Evolutionary conservation across 37 sponge, comb jelly and placozoan species (phyloP), one percentile per base, ranked within the genome.

Genomic region (Aphrocallistes beatrix): DNA sequence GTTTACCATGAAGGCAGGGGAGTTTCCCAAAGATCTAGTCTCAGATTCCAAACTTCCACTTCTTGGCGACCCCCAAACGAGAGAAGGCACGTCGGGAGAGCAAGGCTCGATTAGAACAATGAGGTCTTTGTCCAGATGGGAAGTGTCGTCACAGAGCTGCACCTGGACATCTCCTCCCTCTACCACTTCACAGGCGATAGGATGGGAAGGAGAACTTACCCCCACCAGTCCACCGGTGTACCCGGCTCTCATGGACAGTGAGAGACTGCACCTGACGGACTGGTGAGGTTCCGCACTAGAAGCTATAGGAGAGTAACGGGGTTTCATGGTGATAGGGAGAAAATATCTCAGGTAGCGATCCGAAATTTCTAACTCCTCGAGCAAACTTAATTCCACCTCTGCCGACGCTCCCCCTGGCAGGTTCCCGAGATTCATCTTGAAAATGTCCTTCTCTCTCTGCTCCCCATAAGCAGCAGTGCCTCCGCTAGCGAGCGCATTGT

Each of bases 401-500:
- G 91, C 93, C 16, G 86, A 84, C 25, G 39, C 81, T 38, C 84
- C 47, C 9, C 89, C 87, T 48, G 93, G 91, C 37, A 93, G 88
- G 38, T 93, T 93, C 1, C 93, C 93, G 23, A 93, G 88, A 38
- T 81, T 39, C 38, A 93, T 83, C 82, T 88, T 88, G 88, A 94
- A 88, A 23, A 91, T 90, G 87, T 94, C 94, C 42, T 89, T 89
- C 0, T 49, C 49, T 83, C 86, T 87, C 82, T 94, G 89, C 82
- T 94, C 91, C 19, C 45, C 92, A 16, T 87, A 39, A 0, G 88
- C 88, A 38, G 94, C 94, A 60, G 92, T 89, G 36, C 38, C 39
- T 1, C 92, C 94, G 36, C 91, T 86, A 42, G 90, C 86, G 0
- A 92, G 81, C n/a, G 94, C 94, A 36, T 94, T 88, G 36, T 91